Percentiles rank a stretch among this genome's conserved stretches.
phyloP scores from a whole-genome alignment of 2,888 invertebrate genomes.

The Litoditis marina region DNA sequence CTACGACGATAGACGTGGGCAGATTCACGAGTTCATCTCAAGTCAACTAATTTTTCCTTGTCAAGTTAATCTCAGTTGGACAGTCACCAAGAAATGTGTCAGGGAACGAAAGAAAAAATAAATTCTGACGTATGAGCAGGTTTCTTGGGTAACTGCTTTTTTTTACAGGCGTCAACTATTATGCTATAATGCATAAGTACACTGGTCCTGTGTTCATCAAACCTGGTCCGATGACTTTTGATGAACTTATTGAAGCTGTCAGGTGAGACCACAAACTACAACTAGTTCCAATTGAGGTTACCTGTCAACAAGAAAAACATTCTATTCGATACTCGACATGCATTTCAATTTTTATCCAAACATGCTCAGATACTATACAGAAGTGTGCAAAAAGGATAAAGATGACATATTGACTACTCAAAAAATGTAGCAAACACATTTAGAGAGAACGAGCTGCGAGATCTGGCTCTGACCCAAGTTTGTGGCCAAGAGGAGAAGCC shows the following conservation, averaged over 20 bases:
- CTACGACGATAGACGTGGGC: no score
- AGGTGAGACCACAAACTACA: no score
- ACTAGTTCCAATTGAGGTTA: no score
- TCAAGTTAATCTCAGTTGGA: no score
- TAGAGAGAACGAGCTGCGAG: slow-evolving; percentile 58
- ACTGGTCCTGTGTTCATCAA: slow-evolving; percentile 59
- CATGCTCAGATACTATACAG: no score
- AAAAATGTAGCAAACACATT: slow-evolving; percentile 8
- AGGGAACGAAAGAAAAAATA: no score
- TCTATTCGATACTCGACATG: not conserved
- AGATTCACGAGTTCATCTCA: no score
- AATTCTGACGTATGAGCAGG: no score
- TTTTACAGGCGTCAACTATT: slow-evolving; percentile 36
- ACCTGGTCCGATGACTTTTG: slow-evolving; percentile 56
- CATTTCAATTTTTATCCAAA: no score
- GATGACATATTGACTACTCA: no score
- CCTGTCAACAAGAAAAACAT: slow-evolving; percentile 5
- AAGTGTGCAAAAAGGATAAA: not conserved
- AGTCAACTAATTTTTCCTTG: no score
- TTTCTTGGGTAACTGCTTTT: no score
- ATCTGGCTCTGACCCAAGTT: slow-evolving; percentile 57
- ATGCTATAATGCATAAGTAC: slow-evolving; percentile 60
- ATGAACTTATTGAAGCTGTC: slow-evolving; percentile 53
- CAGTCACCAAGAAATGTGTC: not conserved
- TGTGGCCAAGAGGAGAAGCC: slow-evolving; percentile 58